Conservation (phyloP, 1,140 invertebrate genomes). For the Neodiprion pinetum region DNA sequence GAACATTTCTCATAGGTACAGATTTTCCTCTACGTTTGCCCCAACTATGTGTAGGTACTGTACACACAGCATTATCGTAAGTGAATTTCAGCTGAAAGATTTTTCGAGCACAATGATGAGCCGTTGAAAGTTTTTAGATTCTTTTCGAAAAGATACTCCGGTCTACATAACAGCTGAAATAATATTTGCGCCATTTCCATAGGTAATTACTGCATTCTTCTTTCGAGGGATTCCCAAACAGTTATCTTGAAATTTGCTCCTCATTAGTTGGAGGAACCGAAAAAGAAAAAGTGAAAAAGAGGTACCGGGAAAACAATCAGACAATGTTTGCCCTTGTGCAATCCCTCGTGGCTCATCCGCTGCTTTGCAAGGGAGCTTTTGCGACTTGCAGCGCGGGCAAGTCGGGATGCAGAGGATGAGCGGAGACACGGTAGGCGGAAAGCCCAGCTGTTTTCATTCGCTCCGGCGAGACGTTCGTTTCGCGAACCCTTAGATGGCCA, state of each 20-base stretch:
- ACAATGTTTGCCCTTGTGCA: constrained; percentile 22
- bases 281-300: constrained; percentile 23
- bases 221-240: constrained; percentile 27
- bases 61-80: too few relatives aligned
- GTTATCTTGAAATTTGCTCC: constrained; percentile 50
- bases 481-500: neutral
- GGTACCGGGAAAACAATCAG: constrained; percentile 32
- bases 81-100: too few relatives aligned
- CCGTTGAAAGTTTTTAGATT: too few relatives aligned
- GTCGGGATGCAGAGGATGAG: neutral
- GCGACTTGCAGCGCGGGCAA: neutral
- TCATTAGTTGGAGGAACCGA: constrained; percentile 39
- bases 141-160: too few relatives aligned
- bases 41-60: too few relatives aligned
- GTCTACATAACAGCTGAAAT: neutral
- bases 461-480: constrained; percentile 12
- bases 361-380: neutral
- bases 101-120: too few relatives aligned
- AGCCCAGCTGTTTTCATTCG: neutral
- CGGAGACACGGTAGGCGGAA: neutral
- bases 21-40: too few relatives aligned
- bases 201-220: constrained; percentile 36
- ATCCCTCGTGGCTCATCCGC: neutral
- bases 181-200: constrained; percentile 8
- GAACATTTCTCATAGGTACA: too few relatives aligned